phyloP scores from a whole-genome alignment of 2,797 vertebrate genomes.

The Iguana delicatissima region DNA sequence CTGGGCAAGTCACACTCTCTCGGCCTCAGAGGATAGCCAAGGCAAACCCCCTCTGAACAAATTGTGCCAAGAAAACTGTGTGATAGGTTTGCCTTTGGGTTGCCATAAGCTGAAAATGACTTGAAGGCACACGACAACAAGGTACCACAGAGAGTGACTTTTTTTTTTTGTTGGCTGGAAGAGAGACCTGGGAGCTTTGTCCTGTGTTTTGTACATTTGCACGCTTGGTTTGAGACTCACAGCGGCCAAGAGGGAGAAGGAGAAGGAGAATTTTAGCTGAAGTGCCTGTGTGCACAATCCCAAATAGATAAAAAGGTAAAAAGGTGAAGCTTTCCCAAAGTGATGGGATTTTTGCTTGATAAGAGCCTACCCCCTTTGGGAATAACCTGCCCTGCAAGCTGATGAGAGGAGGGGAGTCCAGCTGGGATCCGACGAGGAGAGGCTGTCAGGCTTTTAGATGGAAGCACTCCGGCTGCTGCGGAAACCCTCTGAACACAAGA shows the following conservation, averaged over 20 bases:
- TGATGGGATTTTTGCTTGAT: constrained; percentile 15
- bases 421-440: background rate
- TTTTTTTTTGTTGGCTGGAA: constrained; percentile 19
- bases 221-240: constrained; percentile 50
- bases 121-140: too few relatives aligned
- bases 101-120: too few relatives aligned
- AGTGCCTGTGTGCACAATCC: constrained; percentile 50
- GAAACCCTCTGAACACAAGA: background rate
- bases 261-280: constrained; percentile 28
- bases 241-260: constrained; percentile 46
- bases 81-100: too few relatives aligned
- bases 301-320: constrained; percentile 29
- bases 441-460: background rate
- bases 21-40: too few relatives aligned
- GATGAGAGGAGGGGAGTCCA: constrained; percentile 9
- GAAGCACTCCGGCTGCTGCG: background rate
- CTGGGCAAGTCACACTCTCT: too few relatives aligned
- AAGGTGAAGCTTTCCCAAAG: constrained; percentile 41
- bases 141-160: background rate
- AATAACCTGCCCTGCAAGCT: background rate
- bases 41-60: too few relatives aligned
- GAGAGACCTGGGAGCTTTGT: constrained; percentile 58
- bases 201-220: constrained; percentile 62
- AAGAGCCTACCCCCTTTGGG: background rate
- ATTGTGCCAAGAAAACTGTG: too few relatives aligned